phyloP scores from a whole-genome alignment of 2,113 vertebrate genomes.

The Tonatia bakeri region DNA sequence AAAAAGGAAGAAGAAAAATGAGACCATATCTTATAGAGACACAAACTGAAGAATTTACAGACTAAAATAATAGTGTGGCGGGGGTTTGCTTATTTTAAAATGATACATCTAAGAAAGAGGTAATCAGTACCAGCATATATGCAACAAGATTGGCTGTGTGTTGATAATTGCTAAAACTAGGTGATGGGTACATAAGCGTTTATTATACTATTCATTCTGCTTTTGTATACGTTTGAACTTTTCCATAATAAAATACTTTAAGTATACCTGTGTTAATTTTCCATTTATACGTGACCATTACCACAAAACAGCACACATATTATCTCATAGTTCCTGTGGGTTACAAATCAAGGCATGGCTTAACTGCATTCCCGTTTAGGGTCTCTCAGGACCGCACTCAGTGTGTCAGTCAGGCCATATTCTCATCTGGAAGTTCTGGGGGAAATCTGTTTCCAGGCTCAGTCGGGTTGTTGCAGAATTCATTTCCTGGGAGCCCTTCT shows the following conservation, averaged over 20 bases:
- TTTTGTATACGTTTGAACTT: not conserved
- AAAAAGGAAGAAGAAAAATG: not conserved
- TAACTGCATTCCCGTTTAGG: not conserved
- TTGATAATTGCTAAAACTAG: not conserved
- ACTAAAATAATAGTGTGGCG: not conserved
- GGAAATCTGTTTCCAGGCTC: not conserved
- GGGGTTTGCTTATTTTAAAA: not conserved
- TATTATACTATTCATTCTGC: not conserved
- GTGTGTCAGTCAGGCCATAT: not conserved
- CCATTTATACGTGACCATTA: not conserved
- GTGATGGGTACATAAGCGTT: not conserved
- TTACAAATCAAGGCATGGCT: not conserved
- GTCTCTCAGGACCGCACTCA: not conserved
- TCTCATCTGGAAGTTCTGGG: not conserved
- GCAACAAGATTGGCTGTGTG: not conserved
- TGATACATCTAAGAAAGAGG: not conserved
- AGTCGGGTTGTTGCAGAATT: not conserved
- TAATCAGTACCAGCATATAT: not conserved
- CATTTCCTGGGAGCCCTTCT: not conserved
- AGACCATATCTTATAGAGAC: not conserved
- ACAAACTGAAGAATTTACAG: not conserved
- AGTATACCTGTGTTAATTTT: not conserved
- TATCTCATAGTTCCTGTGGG: not conserved
- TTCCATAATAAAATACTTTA: slow-evolving; percentile 7
- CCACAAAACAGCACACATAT: not conserved